Evolutionary conservation across 1,140 invertebrate species (phyloP).

Genomic region (Philopotamus ludificatus): DNA sequence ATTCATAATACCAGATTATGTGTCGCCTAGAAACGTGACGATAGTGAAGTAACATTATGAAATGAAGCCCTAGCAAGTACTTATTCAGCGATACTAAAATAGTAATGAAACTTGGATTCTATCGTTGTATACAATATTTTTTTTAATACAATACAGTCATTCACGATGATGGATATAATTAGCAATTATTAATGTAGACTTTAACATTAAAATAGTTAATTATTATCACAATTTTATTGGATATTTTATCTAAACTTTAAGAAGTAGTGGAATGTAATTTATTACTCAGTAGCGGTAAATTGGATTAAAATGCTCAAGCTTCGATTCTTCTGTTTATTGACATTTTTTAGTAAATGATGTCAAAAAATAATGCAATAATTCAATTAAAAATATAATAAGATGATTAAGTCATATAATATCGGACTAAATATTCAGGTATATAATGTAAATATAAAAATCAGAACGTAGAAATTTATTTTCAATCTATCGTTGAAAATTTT

Average conservation of each 20-base stretch:
- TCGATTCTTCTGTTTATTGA: neutral
- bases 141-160: neutral
- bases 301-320: conserved; percentile 27
- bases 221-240: neutral
- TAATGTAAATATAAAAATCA: too few relatives aligned
- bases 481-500: too few relatives aligned
- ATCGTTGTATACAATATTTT: neutral
- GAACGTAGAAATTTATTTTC: too few relatives aligned
- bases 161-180: neutral
- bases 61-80: conserved; percentile 12
- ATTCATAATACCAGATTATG: conserved; percentile 19
- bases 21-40: neutral
- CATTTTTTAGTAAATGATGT: too few relatives aligned
- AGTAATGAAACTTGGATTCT: neutral
- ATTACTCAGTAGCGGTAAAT: conserved; percentile 14
- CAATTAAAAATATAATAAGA: too few relatives aligned
- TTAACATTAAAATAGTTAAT: neutral
- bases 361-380: too few relatives aligned
- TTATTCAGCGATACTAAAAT: neutral
- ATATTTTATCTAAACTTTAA: too few relatives aligned
- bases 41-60: conserved; percentile 7
- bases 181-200: neutral
- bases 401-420: too few relatives aligned
- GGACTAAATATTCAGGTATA: too few relatives aligned
- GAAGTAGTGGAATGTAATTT: neutral